Evolutionary conservation across 1,140 invertebrate species (phyloP), one percentile per base, ranked within the genome.

Genomic region (Bombus haemorrhoidalis): DNA sequence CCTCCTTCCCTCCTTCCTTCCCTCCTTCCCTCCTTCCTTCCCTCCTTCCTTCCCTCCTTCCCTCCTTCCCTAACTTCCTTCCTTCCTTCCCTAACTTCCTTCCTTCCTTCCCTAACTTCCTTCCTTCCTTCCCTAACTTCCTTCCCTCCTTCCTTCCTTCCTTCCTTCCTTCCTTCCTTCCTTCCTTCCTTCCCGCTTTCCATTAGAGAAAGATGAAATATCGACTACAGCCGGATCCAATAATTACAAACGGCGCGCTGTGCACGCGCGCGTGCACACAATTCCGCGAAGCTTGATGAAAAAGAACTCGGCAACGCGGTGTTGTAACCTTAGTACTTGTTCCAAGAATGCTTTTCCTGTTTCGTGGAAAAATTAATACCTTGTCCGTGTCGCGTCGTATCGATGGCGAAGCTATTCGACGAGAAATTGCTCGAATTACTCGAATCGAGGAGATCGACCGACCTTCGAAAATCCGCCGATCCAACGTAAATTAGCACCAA

Each of bases 161-260:
- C 9, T 28, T 41, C 4, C 39, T 43, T 43, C 12, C 47, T 18
- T n/a, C 18, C 47, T 28, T 13, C n/a, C 12, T n/a, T 39, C 47
- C 62, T 34, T 37, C 64, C 34, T 32, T 75, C 39, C 8, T 41
- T 34, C 22, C 47, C 28, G 10, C 22, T n/a, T 25, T 47, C 64
- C 62, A 39, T 69, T 71, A 32, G 81, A 81, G 69, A 81, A 74
- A 74, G 57, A 81, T 85, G 81, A 83, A 77, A 83, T 76, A 83
- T 83, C 64, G 81, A 57, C 81, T 68, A 41, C 34, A 25, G 34
- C 53, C 73, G 81, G 73, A 83, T 77, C 73, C 81, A 77, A 77
- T 83, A 83, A 83, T 83, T 83, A 69, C 81, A n/a, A 77, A 43
- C 37, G 32, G 66, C 34, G 34, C 15, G 13, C 32, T 28, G 34